Base-by-base conservation (phyloP, 1,140 invertebrate genomes). In the Drosophila ogumai region DNA sequence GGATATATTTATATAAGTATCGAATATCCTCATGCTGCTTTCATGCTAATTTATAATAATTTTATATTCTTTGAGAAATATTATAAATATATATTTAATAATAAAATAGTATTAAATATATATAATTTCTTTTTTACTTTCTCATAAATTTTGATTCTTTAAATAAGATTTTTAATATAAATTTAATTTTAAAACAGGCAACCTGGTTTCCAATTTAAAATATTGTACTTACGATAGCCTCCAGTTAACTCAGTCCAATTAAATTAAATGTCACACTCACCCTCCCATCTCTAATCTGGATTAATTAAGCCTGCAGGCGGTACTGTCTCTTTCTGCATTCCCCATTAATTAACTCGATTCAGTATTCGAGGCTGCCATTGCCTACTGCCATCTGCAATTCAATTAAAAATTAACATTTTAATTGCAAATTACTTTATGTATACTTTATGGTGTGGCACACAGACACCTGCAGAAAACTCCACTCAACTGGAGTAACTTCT, bases 321-420 rank as follows among this genome's bases (percentile, higher is more conserved):
- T 17, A 22, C 38, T 28, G 46, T 6, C 46, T 28, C 22, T 46
- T 36, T 19, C 34, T 57, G 60, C 36, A 31, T n/a, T 43, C 36
- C 32, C 9, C 44, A 43, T 34, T 85, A 90, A 90, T 88, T 87
- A 87, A 87, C 84, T 71, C 63, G 49, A 87, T 82, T 82, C 64
- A 60, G 57, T 75, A 64, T 79, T 57, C 72, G 77, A 67, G 57
- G 36, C 63, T 52, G 66, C 60, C 52, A 55, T 63, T 86, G 75
- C 64, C 60, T 64, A 69, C 75, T 82, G 61, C 49, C 61, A 47
- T 77, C 50, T 56, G 77, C 61, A 84, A 91, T 91, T 91, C 81
- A 90, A 91, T 91, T 91, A 80, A 84, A 84, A 91, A 91, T 91
- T 91, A 87, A 90, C 86, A 91, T 91, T 91, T 91, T 90, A 91